Conservation (phyloP, 2,113 vertebrate genomes). For the Lathamus discolor region DNA sequence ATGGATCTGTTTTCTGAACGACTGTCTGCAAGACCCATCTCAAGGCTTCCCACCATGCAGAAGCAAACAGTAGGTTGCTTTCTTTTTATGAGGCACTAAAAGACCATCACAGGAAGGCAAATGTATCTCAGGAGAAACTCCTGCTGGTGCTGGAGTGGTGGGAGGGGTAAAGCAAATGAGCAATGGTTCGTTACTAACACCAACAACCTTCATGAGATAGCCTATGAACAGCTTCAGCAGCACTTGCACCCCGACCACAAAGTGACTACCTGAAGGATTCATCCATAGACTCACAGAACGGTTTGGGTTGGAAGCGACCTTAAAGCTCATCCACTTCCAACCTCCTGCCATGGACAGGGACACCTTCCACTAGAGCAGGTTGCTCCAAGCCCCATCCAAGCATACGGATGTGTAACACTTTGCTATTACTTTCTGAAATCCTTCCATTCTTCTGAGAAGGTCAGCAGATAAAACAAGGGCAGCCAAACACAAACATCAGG, state of each 20-base stretch:
- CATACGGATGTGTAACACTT: neutral
- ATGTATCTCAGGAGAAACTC: rapidly evolving
- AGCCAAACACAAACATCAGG: neutral
- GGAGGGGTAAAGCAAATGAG: neutral
- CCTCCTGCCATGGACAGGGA: neutral
- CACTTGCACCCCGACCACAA: neutral
- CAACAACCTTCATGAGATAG: neutral
- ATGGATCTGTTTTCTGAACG: neutral
- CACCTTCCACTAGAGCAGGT: neutral
- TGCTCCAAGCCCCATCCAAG: neutral
- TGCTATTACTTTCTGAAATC: neutral
- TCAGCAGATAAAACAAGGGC: neutral
- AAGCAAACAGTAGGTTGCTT: neutral
- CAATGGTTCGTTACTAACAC: neutral
- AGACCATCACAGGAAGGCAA: neutral
- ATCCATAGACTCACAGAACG: neutral
- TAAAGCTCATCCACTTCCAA: neutral
- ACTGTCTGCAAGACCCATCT: neutral
- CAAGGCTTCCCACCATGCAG: neutral
- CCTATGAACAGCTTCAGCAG: neutral
- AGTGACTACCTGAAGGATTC: neutral
- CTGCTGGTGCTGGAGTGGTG: neutral
- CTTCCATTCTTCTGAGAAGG: neutral
- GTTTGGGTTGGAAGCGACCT: neutral
- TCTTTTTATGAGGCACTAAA: neutral